A percentile compares a stretch with the other conserved stretches of the same genome.
Evolutionary conservation across 2,797 vertebrate genomes (phyloP).

Genomic region (Vireo griseus): DNA sequence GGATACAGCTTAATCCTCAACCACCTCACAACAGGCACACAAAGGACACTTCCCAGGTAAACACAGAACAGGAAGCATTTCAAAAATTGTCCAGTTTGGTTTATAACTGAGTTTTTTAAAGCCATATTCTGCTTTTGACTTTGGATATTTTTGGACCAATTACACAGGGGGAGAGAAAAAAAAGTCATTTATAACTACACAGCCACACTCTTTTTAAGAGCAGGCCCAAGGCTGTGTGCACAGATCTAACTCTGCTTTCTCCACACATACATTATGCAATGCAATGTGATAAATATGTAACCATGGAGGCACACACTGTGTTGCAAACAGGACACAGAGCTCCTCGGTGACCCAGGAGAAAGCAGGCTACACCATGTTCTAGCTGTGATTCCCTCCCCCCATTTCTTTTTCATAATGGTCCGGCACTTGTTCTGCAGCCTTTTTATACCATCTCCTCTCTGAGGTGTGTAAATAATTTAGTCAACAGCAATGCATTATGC

Average conservation of each 20-base stretch:
- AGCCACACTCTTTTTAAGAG: not conserved
- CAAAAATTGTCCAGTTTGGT: not conserved
- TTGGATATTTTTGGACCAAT: not conserved
- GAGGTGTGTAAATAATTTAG: slow-evolving; percentile 63
- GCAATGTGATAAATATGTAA: not conserved
- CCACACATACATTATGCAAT: not conserved
- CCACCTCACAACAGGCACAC: not conserved
- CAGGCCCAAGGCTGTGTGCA: not conserved
- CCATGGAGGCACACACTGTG: not conserved
- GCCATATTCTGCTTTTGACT: not conserved
- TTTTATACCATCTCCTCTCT: slow-evolving; percentile 15
- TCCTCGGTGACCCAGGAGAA: not conserved
- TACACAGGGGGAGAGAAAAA: not conserved
- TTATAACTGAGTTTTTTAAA: not conserved
- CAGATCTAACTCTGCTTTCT: not conserved
- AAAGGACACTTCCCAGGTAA: not conserved
- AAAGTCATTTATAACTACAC: not conserved
- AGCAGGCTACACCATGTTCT: not conserved
- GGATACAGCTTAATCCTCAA: not conserved
- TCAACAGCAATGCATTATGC: slow-evolving; percentile 57
- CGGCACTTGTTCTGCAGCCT: not conserved
- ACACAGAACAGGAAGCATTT: not conserved
- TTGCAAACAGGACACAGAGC: not conserved
- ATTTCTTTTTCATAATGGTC: slow-evolving; percentile 13
- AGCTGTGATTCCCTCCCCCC: not conserved